Base-by-base conservation (phyloP, 2,113 vertebrate genomes). In the Amia ocellicauda region DNA sequence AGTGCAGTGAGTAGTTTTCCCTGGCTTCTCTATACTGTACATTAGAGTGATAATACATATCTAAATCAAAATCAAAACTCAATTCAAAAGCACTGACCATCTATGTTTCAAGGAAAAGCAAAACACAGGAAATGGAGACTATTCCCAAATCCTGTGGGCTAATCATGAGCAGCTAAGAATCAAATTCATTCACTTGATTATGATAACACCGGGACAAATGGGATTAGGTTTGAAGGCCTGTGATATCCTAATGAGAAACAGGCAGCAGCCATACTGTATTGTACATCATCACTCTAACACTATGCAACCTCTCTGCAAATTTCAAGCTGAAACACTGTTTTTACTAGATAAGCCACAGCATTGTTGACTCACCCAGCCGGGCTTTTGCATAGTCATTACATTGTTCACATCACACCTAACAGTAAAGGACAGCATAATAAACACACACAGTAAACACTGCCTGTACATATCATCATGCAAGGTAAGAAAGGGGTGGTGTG, bases 281-380 rank as follows among this genome's bases (percentile, higher is more conserved):
- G n/a, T 64, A 53, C 58, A 51, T 64, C 64, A 69, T 75, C 70
- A 73, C 67, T 10, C 40, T 1, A 42, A 42, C 14, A 26, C 58
- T 31, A 10, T 10, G 17, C 52, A 31, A 26, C 28, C 41, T 60
- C 52, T 50, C 10, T 28, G 45, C 43, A 20, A 23, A 62, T 61
- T 69, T 31, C 65, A 69, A 62, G 57, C 53, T 53, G 65, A 64
- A 72, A 74, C 72, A 50, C 80, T 67, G 72, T 17, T 69, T 66
- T 54, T 57, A 70, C 62, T 70, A 66, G 76, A 85, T 81, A 80
- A 83, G 78, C 68, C 17, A 45, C n/a, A n/a, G n/a, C n/a, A n/a
- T 61, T 19, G 72, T 42, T 69, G 70, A 69, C 65, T 61, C 47
- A 63, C 67, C 75, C 77, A 64, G 26, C 64, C 45, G 68, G 77